These are phyloP conservation scores for Neodiprion fabricii DNA, from an alignment of 1,140 invertebrate genomes.

Conservation along the genomic window DNA sequence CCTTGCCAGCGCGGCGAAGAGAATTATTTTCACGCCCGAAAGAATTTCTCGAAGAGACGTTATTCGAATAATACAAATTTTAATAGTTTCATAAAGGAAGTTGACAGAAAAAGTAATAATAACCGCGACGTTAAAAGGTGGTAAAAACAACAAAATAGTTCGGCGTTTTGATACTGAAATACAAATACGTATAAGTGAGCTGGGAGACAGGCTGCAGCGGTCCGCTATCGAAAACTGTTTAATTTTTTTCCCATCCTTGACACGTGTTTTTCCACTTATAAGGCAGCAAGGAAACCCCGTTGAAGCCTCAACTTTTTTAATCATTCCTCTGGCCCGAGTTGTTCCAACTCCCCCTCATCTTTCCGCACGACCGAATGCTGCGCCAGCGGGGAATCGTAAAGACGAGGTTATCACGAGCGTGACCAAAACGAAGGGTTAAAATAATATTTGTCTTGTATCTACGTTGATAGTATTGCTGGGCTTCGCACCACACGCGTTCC, in stretches of 20 bases:
- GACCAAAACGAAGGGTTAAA: conserved; percentile 5
- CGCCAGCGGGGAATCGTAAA: neutral
- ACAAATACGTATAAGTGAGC: neutral
- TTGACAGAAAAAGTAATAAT: too few relatives aligned
- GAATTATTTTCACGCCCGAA: neutral
- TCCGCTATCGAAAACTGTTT: neutral
- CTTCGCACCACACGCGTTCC: neutral
- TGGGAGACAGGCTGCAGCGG: neutral
- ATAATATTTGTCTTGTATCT: conserved; percentile 14
- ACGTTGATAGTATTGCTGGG: neutral
- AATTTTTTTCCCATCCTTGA: conserved; percentile 12
- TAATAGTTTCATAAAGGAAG: neutral
- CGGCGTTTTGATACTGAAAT: neutral
- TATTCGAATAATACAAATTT: neutral
- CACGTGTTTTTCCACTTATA: conserved; percentile 13
- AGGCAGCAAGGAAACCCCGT: neutral
- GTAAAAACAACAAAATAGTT: neutral
- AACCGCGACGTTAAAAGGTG: neutral
- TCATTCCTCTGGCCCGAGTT: neutral
- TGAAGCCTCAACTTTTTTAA: neutral
- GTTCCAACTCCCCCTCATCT: neutral
- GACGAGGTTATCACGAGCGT: conserved; percentile 3
- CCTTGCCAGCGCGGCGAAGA: neutral
- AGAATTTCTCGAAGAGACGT: neutral
- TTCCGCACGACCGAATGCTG: neutral